A percentile compares a stretch with the other conserved stretches of the same genome.
Evolutionary conservation across 2,888 invertebrate genomes (phyloP).

Genomic region (Asteroscopus sphinx): DNA sequence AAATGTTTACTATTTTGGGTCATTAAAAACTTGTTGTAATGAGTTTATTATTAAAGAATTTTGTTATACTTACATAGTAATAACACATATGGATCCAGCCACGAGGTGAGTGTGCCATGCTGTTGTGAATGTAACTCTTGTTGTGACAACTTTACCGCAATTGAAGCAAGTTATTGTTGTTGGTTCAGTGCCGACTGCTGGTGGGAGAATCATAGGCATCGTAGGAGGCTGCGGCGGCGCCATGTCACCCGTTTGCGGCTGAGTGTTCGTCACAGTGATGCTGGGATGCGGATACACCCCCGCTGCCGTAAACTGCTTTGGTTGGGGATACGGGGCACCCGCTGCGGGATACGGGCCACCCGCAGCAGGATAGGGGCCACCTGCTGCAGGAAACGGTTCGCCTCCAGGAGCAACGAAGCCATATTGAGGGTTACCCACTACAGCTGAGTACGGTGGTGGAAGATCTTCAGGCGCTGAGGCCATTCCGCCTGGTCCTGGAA

Average conservation of each 20-base stretch:
- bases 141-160: constrained; percentile 84
- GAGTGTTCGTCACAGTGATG: constrained; percentile 69
- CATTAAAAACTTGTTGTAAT: too few relatives aligned
- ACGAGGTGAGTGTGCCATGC: constrained; percentile 87
- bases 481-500: constrained; percentile 65
- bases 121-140: constrained; percentile 85
- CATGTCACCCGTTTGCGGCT: constrained; percentile 70
- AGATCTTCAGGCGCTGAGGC: constrained; percentile 80
- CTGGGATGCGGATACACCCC: constrained; percentile 84
- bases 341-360: constrained; percentile 47
- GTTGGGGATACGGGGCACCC: constrained; percentile 64
- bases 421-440: constrained; percentile 82
- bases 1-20: too few relatives aligned
- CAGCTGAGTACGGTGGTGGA: constrained; percentile 85
- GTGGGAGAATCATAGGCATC: constrained; percentile 77
- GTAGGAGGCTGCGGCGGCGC: constrained; percentile 67
- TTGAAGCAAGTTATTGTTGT: constrained; percentile 84
- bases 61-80: constrained; percentile 84
- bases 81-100: constrained; percentile 84
- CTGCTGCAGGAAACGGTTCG: constrained; percentile 44
- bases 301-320: constrained; percentile 80
- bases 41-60: too few relatives aligned
- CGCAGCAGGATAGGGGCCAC: constrained; percentile 72
- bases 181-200: constrained; percentile 83
- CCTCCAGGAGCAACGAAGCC: constrained; percentile 72